phyloP scores from a whole-genome alignment of 1,140 invertebrate genomes.

The Paralvinella palmiformis region DNA sequence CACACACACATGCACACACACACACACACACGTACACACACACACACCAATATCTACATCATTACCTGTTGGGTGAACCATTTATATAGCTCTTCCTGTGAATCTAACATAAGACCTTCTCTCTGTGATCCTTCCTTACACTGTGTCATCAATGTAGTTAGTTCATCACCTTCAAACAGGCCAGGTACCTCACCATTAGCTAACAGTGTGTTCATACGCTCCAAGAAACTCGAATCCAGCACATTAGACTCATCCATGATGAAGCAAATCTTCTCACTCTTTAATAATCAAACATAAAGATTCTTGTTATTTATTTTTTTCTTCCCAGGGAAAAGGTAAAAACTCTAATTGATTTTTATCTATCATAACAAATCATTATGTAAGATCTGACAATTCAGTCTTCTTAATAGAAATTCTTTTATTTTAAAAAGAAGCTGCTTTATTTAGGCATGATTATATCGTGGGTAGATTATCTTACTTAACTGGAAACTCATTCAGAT shows the following conservation, averaged over 20 bases:
- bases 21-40: background rate
- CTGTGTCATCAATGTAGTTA: constrained; percentile 98
- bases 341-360: no score
- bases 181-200: constrained; percentile 95
- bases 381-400: no score
- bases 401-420: no score
- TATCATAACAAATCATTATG: no score
- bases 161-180: constrained; percentile 75
- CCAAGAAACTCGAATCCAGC: constrained; percentile 94
- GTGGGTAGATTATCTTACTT: no score
- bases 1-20: no score
- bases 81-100: constrained; percentile 97
- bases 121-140: constrained; percentile 98
- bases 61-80: constrained; percentile 83
- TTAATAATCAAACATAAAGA: no score
- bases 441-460: no score
- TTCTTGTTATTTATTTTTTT: no score
- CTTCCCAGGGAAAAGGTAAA: no score
- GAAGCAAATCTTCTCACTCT: constrained; percentile 96
- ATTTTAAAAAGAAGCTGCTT: no score
- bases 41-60: background rate
- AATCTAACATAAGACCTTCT: constrained; percentile 97
- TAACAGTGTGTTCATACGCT: constrained; percentile 97
- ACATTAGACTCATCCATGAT: constrained; percentile 99
- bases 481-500: no score